Conservation (phyloP, 2,888 invertebrate genomes). For the Cerceris rybyensis region DNA sequence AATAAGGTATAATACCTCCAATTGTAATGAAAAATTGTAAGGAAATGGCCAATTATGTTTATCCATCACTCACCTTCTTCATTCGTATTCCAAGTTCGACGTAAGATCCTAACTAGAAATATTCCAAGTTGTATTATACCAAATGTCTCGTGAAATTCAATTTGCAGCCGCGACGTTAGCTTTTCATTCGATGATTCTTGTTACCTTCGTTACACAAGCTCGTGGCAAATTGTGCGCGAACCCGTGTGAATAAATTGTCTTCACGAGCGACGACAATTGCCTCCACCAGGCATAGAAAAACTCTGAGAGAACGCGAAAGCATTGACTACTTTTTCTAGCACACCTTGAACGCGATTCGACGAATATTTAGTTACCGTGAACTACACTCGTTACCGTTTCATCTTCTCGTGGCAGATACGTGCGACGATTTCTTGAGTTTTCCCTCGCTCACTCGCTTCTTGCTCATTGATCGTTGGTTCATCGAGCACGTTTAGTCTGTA, state of each 20-base stretch:
- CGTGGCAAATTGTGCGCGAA: conserved; percentile 63
- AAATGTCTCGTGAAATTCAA: conserved; percentile 65
- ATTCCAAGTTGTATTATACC: conserved; percentile 33
- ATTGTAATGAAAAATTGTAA: too few relatives aligned
- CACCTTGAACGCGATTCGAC: conserved; percentile 45
- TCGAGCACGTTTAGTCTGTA: conserved; percentile 61
- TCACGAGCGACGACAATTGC: conserved; percentile 46
- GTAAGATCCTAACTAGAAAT: conserved; percentile 18
- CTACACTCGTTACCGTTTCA: conserved; percentile 71
- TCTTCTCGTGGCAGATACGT: conserved; percentile 64
- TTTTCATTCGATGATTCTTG: conserved; percentile 69
- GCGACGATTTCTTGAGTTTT: conserved; percentile 64
- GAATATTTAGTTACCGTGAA: conserved; percentile 69
- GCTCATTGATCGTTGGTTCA: conserved; percentile 58
- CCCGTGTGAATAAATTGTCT: conserved; percentile 71
- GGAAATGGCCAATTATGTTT: too few relatives aligned
- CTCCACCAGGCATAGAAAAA: conserved; percentile 12
- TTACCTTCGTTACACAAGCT: conserved; percentile 65
- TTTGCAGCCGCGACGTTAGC: conserved; percentile 59
- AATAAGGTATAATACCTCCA: too few relatives aligned
- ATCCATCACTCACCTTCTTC: too few relatives aligned
- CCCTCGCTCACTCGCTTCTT: conserved; percentile 44
- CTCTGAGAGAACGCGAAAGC: conserved; percentile 23
- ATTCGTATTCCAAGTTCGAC: conserved; percentile 5
- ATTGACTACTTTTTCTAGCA: conserved; percentile 36